Evolutionary conservation across 2,797 vertebrate species (phyloP).

Genomic region (Mareca penelope): DNA sequence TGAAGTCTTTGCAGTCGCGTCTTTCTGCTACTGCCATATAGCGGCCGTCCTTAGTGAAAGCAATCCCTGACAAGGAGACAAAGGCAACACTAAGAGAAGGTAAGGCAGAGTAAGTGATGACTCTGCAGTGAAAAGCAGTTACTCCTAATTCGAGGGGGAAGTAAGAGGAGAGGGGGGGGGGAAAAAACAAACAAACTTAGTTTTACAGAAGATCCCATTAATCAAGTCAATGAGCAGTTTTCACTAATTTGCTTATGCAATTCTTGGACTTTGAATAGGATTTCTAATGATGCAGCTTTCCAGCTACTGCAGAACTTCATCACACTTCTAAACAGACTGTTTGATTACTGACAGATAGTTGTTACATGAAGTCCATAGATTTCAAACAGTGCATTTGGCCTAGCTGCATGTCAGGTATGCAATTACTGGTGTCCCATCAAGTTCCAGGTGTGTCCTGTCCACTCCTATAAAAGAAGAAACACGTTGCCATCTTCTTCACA

Average conservation of each 20-base stretch:
- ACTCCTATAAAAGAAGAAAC: not conserved
- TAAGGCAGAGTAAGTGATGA: not conserved
- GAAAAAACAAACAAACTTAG: not conserved
- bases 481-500: not conserved
- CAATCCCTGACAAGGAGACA: conserved; percentile 77
- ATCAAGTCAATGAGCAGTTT: not conserved
- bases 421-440: not conserved
- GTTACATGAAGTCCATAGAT: not conserved
- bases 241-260: not conserved
- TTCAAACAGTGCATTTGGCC: not conserved
- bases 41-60: conserved; percentile 91
- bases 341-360: not conserved
- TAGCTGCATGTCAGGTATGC: not conserved
- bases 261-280: not conserved
- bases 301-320: not conserved
- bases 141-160: not conserved
- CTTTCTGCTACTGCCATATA: conserved; percentile 95
- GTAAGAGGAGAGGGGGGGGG: not conserved
- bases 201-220: not conserved
- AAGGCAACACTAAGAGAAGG: rapidly evolving
- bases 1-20: conserved; percentile 93
- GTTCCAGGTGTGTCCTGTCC: not conserved
- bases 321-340: not conserved
- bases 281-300: not conserved
- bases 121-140: rapidly evolving